These are phyloP conservation scores for Flabesymbios commensalis DNA, from an alignment of 2,888 invertebrate species.

Conservation along the genomic window DNA sequence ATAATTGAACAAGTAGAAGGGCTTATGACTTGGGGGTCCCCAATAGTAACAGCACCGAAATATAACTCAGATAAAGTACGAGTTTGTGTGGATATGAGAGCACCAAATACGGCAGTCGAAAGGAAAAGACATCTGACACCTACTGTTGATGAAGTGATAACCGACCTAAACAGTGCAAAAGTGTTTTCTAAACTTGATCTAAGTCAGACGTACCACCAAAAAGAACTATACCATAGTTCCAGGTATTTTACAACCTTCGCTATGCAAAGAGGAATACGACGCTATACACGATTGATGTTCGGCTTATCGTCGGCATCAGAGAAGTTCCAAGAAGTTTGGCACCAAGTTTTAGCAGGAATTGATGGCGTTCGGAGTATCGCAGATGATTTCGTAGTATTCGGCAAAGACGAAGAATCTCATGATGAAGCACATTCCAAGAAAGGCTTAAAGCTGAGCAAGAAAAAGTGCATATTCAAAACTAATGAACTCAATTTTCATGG, in stretches of 20 bases:
- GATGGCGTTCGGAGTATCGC: constrained; percentile 8
- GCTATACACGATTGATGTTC: constrained; percentile 26
- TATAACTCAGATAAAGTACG: constrained; percentile 30
- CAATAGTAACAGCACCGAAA: constrained; percentile 40
- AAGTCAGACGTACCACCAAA: constrained; percentile 29
- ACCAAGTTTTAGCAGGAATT: constrained; percentile 4
- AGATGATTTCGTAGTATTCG: constrained; percentile 23
- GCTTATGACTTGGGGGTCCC: constrained; percentile 44
- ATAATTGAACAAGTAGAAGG: constrained; percentile 34
- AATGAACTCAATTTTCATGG: constrained; percentile 9
- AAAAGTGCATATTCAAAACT: no score
- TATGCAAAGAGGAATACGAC: constrained; percentile 27
- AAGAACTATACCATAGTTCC: constrained; percentile 22
- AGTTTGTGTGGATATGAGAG: constrained; percentile 38
- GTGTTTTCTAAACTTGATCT: constrained; percentile 34
- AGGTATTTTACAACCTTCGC: constrained; percentile 33
- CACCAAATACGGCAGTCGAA: constrained; percentile 30
- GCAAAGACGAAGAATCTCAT: constrained; percentile 10
- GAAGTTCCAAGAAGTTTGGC: constrained; percentile 12
- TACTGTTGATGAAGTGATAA: constrained; percentile 34
- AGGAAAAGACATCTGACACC: constrained; percentile 36
- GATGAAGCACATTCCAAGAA: constrained; percentile 13
- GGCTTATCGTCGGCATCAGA: constrained; percentile 20
- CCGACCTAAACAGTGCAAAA: constrained; percentile 31
- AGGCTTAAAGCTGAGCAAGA: constrained; percentile 37